Evolutionary conservation across 2,113 vertebrate species (phyloP), one percentile per base, ranked within the genome.

Genomic region (Tylochromis polylepis): DNA sequence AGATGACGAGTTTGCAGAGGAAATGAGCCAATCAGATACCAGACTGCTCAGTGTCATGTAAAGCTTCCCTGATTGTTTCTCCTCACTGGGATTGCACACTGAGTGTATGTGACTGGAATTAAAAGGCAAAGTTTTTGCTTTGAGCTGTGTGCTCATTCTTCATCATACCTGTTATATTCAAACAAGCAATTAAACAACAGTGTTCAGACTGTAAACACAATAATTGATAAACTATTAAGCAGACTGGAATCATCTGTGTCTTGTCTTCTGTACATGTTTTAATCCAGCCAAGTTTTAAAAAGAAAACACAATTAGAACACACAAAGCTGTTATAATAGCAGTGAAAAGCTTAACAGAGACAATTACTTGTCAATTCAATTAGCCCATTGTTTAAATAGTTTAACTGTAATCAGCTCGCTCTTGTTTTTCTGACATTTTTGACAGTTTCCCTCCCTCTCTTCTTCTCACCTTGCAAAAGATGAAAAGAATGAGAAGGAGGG

Each of bases 341-440:
- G 81, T 92, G 87, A 87, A 43, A 62, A 84, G 46, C 79, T 86
- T 67, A 91, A 89, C 65, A 78, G 51, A 92, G 87, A 82, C 88
- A 87, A 92, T 87, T 83, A 92, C 87, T 88, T 90, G 86, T 93
- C 91, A 88, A 60, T 94, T 90, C 83, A 94, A 88, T 92, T 93
- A 93, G 81, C 65, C 49, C 3, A 82, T 83, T 83, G 85, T 90
- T 91, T 87, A 87, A 91, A 93, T 82, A 84, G 51, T 58, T 94
- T 90, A 78, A 93, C 93, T 88, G 85, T 86, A 85, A 65, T 49
- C 79, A 82, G 49, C 82, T 16, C 1, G 5, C 60, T 53, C 41
- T 81, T 0, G 22, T 53, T 65, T 41, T n/a, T 56, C 65, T 49
- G 46, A 86, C 86, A 79, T 87, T 83, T 78, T 82, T 57, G 59